These are phyloP conservation scores for Cydia pomonella DNA, from an alignment of 1,140 invertebrate genomes.

Conservation along the genomic window DNA sequence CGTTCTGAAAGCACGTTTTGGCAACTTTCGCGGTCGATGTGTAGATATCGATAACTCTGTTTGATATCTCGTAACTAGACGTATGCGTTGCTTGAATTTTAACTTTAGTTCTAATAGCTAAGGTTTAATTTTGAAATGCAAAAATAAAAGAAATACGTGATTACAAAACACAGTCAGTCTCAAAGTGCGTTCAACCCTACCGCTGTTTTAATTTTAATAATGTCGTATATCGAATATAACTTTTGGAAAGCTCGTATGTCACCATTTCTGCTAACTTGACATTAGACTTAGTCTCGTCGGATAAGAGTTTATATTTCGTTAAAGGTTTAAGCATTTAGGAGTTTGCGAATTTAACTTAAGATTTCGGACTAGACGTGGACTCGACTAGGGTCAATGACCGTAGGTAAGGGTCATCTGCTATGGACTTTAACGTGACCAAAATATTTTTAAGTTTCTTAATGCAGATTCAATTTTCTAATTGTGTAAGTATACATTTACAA, in stretches of 20 bases:
- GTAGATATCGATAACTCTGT: not conserved
- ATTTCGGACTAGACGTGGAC: not conserved
- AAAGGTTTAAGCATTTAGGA: not conserved
- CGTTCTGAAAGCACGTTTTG: not conserved
- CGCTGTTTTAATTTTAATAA: not conserved
- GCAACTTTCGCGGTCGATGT: constrained; percentile 11
- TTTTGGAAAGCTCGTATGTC: not conserved
- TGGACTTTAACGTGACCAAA: not conserved
- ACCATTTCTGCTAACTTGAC: not conserved
- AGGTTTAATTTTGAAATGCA: not conserved
- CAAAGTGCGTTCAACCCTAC: constrained; percentile 6
- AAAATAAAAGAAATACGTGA: not conserved
- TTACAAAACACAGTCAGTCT: not conserved
- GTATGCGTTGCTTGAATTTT: not conserved
- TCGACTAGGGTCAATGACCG: not conserved
- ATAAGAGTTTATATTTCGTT: not conserved
- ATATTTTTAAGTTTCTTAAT: constrained; percentile 3
- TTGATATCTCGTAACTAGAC: not conserved
- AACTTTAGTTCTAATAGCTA: not conserved
- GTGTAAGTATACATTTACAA: not conserved
- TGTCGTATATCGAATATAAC: not conserved
- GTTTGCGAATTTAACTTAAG: not conserved
- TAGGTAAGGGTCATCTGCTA: not conserved
- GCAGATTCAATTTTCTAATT: not conserved
- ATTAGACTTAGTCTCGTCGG: not conserved